phyloP scores from a whole-genome alignment of 2,113 vertebrate genomes.

The Platichthys stellatus region DNA sequence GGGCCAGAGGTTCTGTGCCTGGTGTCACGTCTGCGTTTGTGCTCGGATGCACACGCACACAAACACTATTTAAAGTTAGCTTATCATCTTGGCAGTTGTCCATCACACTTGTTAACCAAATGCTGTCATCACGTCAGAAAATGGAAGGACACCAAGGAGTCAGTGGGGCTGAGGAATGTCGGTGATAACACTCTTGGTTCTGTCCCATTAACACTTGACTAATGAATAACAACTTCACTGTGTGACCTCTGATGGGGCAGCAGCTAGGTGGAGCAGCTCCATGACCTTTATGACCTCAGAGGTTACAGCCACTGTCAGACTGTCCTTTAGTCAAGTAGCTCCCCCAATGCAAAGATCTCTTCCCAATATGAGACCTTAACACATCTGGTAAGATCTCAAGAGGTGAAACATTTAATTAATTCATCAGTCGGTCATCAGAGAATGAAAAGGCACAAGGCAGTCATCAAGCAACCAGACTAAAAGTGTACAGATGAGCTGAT shows the following conservation, averaged over 20 bases:
- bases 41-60: not conserved
- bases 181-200: slow-evolving; percentile 1
- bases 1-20: slow-evolving; percentile 29
- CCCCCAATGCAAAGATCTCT: too few species aligned
- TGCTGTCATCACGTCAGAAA: slow-evolving; percentile 28
- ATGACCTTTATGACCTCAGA: too few species aligned
- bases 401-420: too few species aligned
- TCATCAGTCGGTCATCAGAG: too few species aligned
- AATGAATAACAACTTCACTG: not conserved
- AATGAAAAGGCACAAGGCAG: too few species aligned
- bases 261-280: not conserved
- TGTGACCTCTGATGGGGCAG: not conserved
- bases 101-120: slow-evolving; percentile 38
- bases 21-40: slow-evolving; percentile 66
- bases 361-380: too few species aligned
- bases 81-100: slow-evolving; percentile 50
- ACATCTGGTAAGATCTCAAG: too few species aligned
- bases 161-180: slow-evolving; percentile 24
- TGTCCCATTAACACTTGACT: not conserved
- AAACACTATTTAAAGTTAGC: slow-evolving; percentile 58
- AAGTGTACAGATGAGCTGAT: too few species aligned
- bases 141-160: slow-evolving; percentile 20
- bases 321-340: too few species aligned
- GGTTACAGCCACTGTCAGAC: too few species aligned
- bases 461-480: too few species aligned